These are phyloP conservation scores for Caranx ignobilis DNA, from an alignment of 2,113 vertebrate genomes.

Conservation along the genomic window DNA sequence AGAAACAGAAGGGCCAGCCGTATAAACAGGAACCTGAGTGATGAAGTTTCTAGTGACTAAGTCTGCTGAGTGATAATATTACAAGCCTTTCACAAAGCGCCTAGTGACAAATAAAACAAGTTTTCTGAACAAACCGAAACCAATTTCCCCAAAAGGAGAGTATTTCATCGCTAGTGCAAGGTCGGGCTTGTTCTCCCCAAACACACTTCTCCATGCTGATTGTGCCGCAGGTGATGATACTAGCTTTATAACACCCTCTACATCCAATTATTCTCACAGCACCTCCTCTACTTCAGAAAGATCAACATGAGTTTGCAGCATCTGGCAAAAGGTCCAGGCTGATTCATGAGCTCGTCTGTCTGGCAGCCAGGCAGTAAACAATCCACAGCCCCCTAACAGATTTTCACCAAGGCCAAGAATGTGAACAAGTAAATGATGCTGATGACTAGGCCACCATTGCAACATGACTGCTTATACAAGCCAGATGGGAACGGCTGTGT, in stretches of 20 bases:
- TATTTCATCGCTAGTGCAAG: no score
- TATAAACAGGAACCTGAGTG: no score
- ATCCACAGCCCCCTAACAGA: conserved; percentile 36
- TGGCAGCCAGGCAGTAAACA: conserved; percentile 63
- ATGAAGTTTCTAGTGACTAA: no score
- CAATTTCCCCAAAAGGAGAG: no score
- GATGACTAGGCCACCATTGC: conserved; percentile 10
- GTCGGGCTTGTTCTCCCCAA: no score
- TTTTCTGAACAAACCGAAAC: no score
- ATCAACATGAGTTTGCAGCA: conserved; percentile 52
- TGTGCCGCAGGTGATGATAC: no score
- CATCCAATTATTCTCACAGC: conserved; percentile 12
- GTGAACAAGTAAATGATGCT: conserved; percentile 37
- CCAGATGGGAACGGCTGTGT: conserved; percentile 7
- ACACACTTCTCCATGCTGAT: no score
- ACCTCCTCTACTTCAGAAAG: conserved; percentile 5
- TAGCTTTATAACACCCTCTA: not conserved
- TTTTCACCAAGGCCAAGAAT: conserved; percentile 50
- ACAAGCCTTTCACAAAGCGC: no score
- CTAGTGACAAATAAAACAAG: no score
- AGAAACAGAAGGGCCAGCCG: no score
- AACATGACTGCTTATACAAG: conserved; percentile 33
- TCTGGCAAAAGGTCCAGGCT: conserved; percentile 56
- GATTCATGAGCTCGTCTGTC: conserved; percentile 61
- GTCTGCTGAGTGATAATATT: no score